Percentiles rank a stretch among this genome's conserved stretches.
phyloP scores from a whole-genome alignment of 2,888 invertebrate genomes.

The Poecilus cupreus region DNA sequence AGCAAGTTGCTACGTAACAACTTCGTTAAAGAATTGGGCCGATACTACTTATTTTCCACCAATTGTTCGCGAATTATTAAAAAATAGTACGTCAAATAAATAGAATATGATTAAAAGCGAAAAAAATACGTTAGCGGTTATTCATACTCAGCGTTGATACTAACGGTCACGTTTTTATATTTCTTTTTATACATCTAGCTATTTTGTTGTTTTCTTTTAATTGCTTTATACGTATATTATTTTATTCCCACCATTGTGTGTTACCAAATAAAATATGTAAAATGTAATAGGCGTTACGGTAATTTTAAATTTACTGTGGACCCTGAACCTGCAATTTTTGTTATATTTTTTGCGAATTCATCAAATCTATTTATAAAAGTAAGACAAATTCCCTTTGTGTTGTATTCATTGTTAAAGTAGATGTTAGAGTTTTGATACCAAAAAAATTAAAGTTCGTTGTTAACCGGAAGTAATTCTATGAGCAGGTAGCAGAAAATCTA shows the following conservation, averaged over 20 bases:
- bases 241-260: neutral
- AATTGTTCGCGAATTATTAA: no score
- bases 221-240: neutral
- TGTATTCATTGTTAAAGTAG: neutral
- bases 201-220: neutral
- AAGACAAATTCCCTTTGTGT: neutral
- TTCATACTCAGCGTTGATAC: no score
- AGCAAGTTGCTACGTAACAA: no score
- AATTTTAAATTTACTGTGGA: neutral
- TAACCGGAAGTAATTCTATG: slow-evolving; percentile 29
- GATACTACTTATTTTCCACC: no score
- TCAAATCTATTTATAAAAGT: neutral
- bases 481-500: slow-evolving; percentile 39
- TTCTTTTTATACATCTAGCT: neutral
- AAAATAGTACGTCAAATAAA: no score
- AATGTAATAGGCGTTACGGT: neutral
- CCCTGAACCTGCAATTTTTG: neutral
- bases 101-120: no score
- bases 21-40: no score
- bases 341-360: neutral
- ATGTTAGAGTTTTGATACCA: neutral
- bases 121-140: no score
- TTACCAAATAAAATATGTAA: neutral
- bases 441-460: slow-evolving; percentile 1
- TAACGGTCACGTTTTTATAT: no score